Evolutionary conservation across 2,113 vertebrate genomes (phyloP), one percentile per base, ranked within the genome.

Genomic region (Epinephelus lanceolatus): DNA sequence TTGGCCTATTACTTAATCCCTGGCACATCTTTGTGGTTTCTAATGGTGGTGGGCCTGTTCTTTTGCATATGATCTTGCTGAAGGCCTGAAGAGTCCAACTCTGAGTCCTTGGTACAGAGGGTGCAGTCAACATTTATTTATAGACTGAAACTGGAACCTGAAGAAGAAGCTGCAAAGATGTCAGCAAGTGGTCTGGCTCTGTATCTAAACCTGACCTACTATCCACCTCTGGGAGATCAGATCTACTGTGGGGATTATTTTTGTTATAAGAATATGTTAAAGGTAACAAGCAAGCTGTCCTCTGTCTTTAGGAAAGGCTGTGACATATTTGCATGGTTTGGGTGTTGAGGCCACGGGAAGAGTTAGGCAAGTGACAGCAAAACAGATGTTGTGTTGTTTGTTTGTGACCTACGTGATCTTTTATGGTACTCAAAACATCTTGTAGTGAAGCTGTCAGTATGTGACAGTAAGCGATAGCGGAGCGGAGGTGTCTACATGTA

Each of bases 81-180:
- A 74, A 72, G 57, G 81, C 80, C 74, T 56, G 52, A 80, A 62
- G 76, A 70, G 56, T 82, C 86, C 81, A 73, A 65, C 47, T 71
- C 51, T 23, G 57, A 88, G 67, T 75, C 18, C 79, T 30, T 19
- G 37, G 71, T 81, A 71, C 76, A 65, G 85, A 56, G 65, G 33
- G 51, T 78, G 52, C 71, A 79, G 84, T 91, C 71, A 78, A 91
- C 81, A 80, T 88, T 83, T 95, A 95, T 95, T 94, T 92, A 91
- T 95, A 94, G 92, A 90, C 59, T 92, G 93, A 93, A 95, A 92
- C 89, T 87, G 81, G 88, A 95, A 92, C 87, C 92, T 89, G 76
- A 88, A 91, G 90, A 92, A 91, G 91, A 85, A 80, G 78, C 81
- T 62, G 83, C 76, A 90, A 85, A 89, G 82, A 91, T 88, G 90